Conservation (phyloP, 2,113 vertebrate genomes). For the Alligator sinensis region DNA sequence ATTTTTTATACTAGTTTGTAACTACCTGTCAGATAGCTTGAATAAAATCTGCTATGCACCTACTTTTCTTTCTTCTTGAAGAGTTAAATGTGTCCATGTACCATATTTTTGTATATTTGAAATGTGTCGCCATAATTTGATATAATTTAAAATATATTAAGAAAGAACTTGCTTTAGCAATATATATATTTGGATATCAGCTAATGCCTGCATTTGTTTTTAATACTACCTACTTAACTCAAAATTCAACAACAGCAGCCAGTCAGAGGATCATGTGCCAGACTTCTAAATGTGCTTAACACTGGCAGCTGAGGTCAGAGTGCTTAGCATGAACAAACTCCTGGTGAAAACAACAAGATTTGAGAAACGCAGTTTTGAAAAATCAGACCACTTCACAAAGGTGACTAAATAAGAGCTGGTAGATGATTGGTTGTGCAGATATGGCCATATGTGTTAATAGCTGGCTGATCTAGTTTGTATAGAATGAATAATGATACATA, state of each 20-base stretch:
- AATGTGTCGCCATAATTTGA: background rate
- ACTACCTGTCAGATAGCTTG: background rate
- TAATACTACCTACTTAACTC: background rate
- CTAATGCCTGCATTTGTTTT: background rate
- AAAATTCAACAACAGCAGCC: background rate
- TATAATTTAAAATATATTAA: background rate
- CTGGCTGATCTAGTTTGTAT: background rate
- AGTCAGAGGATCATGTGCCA: background rate
- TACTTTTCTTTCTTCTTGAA: background rate
- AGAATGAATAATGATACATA: background rate
- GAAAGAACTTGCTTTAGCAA: background rate
- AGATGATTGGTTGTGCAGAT: rapidly evolving
- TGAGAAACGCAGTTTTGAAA: background rate
- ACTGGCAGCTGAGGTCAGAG: background rate
- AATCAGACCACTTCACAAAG: background rate
- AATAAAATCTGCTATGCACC: background rate
- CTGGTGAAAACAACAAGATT: background rate
- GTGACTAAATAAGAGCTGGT: background rate
- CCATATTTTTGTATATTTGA: background rate
- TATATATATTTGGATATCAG: background rate
- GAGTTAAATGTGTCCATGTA: background rate
- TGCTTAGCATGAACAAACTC: background rate
- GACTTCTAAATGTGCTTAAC: background rate
- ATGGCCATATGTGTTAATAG: background rate
- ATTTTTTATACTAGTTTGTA: background rate